These are phyloP conservation scores for Machimus rusticus DNA, from an alignment of 2,888 invertebrate genomes.

Conservation along the genomic window DNA sequence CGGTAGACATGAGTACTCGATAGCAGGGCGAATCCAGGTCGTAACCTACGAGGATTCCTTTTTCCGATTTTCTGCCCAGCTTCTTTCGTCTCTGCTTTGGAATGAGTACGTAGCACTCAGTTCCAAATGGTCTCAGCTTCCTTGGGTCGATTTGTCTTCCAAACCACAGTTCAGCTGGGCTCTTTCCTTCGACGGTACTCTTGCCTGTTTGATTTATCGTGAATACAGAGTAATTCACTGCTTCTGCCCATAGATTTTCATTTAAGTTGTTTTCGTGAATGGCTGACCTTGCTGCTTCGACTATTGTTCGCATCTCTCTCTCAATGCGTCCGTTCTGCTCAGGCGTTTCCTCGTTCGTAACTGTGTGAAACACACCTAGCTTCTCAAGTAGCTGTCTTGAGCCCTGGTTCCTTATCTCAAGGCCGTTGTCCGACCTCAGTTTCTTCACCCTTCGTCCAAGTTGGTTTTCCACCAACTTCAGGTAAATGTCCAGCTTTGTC, in stretches of 20 bases:
- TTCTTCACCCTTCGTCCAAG: constrained; percentile 49
- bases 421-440: constrained; percentile 52
- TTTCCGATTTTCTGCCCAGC: not conserved
- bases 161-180: constrained; percentile 52
- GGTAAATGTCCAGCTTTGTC: not conserved
- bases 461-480: constrained; percentile 49
- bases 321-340: constrained; percentile 58
- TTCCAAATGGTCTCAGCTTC: not conserved
- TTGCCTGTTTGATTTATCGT: not conserved
- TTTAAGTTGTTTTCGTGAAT: constrained; percentile 49
- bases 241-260: constrained; percentile 58
- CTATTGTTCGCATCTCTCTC: constrained; percentile 55
- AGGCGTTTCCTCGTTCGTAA: constrained; percentile 53
- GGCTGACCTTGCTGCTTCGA: constrained; percentile 54
- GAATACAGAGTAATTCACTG: constrained; percentile 49
- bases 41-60: not conserved
- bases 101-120: not conserved
- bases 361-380: constrained; percentile 51
- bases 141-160: not conserved
- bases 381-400: constrained; percentile 49
- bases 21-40: not conserved
- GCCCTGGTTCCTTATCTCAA: constrained; percentile 52
- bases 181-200: constrained; percentile 50
- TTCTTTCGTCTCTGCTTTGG: not conserved
- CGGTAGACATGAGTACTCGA: not conserved